Evolutionary conservation across 2,888 invertebrate genomes (phyloP), one percentile per base, ranked within the genome.

Genomic region (Troilus luridus): DNA sequence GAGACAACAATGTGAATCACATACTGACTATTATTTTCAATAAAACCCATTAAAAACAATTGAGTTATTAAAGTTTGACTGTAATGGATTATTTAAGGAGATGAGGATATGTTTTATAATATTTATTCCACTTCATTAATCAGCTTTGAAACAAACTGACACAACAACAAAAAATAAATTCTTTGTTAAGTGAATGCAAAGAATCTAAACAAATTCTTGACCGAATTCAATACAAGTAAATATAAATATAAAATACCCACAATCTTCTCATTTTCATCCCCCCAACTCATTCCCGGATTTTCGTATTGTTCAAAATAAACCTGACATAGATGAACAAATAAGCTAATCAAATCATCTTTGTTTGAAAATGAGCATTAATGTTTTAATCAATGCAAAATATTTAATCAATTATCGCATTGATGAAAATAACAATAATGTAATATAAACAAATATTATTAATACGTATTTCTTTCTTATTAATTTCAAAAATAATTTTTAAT

Each of bases 401-500:
- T 77, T 41, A 41, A 27, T 77, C 72, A 77, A 64, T 67, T 54
- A 89, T 41, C 21, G 54, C 60, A 64, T 62, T 21, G 89, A 89
- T n/a, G 64, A 60, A 64, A 89, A 67, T 54, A 67, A 64, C 19
- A 62, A 59, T 41, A 21, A n/a, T 89, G 72, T 56, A 90, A 90
- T 17, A 54, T 58, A 24, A 90, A 90, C 90, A 58, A 72, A 90
- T 90, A 56, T 77, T 72, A 77, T 54, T 85, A 85, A 56, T 58
- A 85, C n/a, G 56, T 90, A 90, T 56, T 67, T 24, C 64, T 90
- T 64, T 90, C 72, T 90, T 77, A 90, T 77, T 77, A 90, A 77
- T 90, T 90, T 90, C 90, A 90, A 89, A 90, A 90, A 77, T 90
- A 90, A 59, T 90, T 56, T 89, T 67, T 90, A 90, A 90, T 90